These are phyloP conservation scores for Sturmia bella DNA, from an alignment of 2,888 invertebrate genomes.

Conservation along the genomic window DNA sequence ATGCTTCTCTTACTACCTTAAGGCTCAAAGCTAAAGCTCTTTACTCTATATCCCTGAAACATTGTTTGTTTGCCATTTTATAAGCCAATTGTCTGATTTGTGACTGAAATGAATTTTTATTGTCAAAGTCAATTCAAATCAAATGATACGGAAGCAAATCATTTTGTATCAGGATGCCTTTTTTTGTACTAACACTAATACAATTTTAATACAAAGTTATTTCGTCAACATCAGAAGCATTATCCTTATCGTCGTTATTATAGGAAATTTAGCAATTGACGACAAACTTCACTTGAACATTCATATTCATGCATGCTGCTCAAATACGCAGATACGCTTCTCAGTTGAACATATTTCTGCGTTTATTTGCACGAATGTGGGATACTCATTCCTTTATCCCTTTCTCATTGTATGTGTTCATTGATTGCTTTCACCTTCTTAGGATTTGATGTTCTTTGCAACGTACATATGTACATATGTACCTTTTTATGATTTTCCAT, in stretches of 20 bases:
- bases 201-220: slow-evolving; percentile 20
- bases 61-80: slow-evolving; percentile 56
- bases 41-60: slow-evolving; percentile 30
- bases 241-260: slow-evolving; percentile 50
- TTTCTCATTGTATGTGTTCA: background rate
- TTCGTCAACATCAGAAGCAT: slow-evolving; percentile 38
- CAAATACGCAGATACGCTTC: background rate
- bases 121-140: slow-evolving; percentile 79
- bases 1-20: slow-evolving; percentile 32
- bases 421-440: slow-evolving; percentile 17
- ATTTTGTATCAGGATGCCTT: slow-evolving; percentile 75
- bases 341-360: background rate
- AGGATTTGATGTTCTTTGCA: background rate
- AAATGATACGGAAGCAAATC: slow-evolving; percentile 80
- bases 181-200: slow-evolving; percentile 37
- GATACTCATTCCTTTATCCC: slow-evolving; percentile 42
- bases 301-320: background rate
- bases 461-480: slow-evolving; percentile 7
- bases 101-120: slow-evolving; percentile 71
- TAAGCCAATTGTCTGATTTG: slow-evolving; percentile 70
- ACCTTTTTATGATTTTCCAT: slow-evolving; percentile 59
- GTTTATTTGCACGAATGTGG: background rate
- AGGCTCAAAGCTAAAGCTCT: slow-evolving; percentile 20
- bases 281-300: slow-evolving; percentile 73
- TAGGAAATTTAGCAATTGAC: slow-evolving; percentile 73